A percentile compares a stretch with the other conserved stretches of the same genome.
Evolutionary conservation across 2,113 vertebrate species (phyloP).

Genomic region (Delphinapterus leucas): DNA sequence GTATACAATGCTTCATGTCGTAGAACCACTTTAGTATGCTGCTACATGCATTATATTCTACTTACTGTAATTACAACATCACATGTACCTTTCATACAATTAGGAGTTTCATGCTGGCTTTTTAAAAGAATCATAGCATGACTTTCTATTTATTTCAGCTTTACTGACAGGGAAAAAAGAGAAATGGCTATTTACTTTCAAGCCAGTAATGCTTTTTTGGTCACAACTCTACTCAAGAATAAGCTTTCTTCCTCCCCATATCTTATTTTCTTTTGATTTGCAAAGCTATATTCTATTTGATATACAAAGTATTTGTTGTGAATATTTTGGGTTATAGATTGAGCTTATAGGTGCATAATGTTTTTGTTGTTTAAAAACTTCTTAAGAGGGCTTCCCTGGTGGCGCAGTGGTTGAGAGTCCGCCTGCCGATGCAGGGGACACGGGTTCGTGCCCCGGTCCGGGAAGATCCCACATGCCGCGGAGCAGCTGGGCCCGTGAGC

Average conservation of each 20-base stretch:
- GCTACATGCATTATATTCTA: neutral
- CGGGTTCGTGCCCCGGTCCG: no score
- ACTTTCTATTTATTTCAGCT: conserved; percentile 42
- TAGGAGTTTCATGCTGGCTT: neutral
- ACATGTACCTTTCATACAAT: neutral
- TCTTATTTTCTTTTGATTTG: neutral
- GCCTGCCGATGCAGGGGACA: no score
- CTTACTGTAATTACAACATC: neutral
- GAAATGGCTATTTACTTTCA: neutral
- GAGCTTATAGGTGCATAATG: neutral
- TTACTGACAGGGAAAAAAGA: neutral
- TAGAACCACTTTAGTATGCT: neutral
- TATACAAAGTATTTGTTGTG: conserved; percentile 1
- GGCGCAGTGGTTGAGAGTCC: no score
- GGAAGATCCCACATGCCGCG: no score
- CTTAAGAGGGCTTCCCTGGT: no score
- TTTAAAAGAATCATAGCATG: neutral
- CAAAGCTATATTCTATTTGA: neutral
- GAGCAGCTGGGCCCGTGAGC: no score
- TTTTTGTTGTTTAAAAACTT: neutral
- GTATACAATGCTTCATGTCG: neutral
- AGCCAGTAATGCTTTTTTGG: neutral
- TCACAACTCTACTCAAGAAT: neutral
- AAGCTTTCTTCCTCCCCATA: neutral
- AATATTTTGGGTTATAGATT: neutral